Conservation (phyloP, 2,797 vertebrate species). For the Sebastes minor region DNA sequence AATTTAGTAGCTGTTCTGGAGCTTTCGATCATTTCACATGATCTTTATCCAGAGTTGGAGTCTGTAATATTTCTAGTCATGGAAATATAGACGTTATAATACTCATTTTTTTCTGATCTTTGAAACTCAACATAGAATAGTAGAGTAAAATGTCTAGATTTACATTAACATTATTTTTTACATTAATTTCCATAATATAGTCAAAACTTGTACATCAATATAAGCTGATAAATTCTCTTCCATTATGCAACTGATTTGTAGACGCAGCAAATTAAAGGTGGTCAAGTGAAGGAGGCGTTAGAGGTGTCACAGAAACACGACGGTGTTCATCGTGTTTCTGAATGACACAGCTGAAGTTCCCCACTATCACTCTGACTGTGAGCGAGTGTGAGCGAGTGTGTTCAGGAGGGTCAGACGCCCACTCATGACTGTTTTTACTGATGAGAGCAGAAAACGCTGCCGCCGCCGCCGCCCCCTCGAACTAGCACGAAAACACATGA, state of each 20-base stretch:
- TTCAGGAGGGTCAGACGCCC: slow-evolving; percentile 51
- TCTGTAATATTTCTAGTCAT: not conserved
- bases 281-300: not conserved
- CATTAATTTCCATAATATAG: not conserved
- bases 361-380: slow-evolving; percentile 45
- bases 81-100: not conserved
- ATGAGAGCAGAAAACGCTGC: slow-evolving; percentile 41
- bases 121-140: no score
- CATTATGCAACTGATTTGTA: not conserved
- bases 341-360: slow-evolving; percentile 50
- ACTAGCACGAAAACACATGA: slow-evolving; percentile 50
- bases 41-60: not conserved
- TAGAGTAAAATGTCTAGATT: not conserved
- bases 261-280: not conserved
- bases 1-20: not conserved
- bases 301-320: not conserved
- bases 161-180: not conserved
- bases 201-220: not conserved
- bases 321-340: slow-evolving; percentile 20
- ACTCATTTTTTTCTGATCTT: not conserved
- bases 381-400: slow-evolving; percentile 10
- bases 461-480: slow-evolving; percentile 51
- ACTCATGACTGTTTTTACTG: slow-evolving; percentile 50
- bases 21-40: not conserved
- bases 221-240: not conserved